Evolutionary conservation across 1,140 invertebrate species (phyloP).

Genomic region (Chironomus tepperi): DNA sequence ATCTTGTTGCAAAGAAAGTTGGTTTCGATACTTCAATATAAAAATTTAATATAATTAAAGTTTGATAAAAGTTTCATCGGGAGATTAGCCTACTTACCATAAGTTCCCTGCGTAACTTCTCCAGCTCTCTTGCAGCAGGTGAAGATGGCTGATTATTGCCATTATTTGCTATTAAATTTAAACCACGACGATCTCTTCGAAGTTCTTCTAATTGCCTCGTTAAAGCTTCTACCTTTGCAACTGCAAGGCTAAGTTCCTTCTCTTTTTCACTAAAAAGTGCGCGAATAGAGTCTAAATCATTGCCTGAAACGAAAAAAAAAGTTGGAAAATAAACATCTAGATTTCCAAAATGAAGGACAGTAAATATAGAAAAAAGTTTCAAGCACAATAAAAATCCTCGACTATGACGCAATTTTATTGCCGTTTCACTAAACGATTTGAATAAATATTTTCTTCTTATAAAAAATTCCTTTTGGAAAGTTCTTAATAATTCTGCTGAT

Average conservation of each 20-base stretch:
- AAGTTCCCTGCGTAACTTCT: conserved; percentile 80
- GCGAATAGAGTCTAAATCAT: conserved; percentile 90
- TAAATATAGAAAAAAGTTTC: conserved; percentile 17
- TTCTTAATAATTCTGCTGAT: too few species aligned
- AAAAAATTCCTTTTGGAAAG: too few species aligned
- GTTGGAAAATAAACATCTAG: too few species aligned
- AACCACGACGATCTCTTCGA: conserved; percentile 50
- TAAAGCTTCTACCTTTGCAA: conserved; percentile 90
- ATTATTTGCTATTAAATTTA: conserved; percentile 1
- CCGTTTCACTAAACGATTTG: too few species aligned
- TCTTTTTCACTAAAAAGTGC: conserved; percentile 96
- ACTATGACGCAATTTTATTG: too few species aligned
- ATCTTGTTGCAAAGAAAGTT: conserved; percentile 90
- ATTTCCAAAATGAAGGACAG: background rate
- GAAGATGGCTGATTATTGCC: conserved; percentile 49
- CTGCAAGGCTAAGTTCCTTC: conserved; percentile 88
- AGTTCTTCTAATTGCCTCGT: conserved; percentile 89
- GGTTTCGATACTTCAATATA: conserved; percentile 74
- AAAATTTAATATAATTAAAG: background rate
- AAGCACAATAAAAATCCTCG: too few species aligned
- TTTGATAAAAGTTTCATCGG: too few species aligned
- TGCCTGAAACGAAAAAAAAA: conserved; percentile 57
- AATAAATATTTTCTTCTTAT: too few species aligned
- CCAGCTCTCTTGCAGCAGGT: conserved; percentile 72
- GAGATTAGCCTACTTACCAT: conserved; percentile 56